Percentiles rank a stretch among this genome's conserved stretches.
Evolutionary conservation across 2,113 vertebrate species (phyloP).

Genomic region (Gallinago undulata): DNA sequence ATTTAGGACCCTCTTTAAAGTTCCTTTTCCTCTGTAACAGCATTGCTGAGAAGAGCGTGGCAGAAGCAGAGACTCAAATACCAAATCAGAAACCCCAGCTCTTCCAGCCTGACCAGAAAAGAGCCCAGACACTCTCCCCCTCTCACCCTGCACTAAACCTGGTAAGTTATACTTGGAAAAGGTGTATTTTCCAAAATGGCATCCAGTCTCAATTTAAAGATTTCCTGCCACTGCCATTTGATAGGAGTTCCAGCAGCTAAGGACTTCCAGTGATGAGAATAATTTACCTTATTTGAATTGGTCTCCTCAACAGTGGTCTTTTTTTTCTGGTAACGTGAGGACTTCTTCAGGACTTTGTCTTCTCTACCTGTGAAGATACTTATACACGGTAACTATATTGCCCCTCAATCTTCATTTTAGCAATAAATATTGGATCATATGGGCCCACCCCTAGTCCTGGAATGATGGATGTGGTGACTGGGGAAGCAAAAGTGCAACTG

Average conservation of each 20-base stretch:
- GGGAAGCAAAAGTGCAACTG: not conserved
- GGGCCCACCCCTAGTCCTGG: not conserved
- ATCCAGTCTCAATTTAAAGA: not conserved
- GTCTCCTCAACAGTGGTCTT: not conserved
- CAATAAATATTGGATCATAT: not conserved
- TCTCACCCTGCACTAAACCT: not conserved
- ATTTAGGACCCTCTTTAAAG: not conserved
- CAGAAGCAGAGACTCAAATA: not conserved
- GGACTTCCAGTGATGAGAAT: not conserved
- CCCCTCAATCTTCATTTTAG: not conserved
- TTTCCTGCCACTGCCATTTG: not conserved
- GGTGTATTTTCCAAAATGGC: not conserved
- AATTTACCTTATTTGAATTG: not conserved
- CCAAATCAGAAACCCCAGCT: not conserved
- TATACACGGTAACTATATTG: rapidly evolving
- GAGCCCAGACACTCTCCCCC: not conserved
- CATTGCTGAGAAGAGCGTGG: rapidly evolving
- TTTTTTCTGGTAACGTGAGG: not conserved
- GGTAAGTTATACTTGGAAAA: not conserved
- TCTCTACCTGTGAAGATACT: not conserved
- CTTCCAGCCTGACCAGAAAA: not conserved
- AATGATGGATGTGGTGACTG: not conserved
- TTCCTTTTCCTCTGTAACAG: not conserved
- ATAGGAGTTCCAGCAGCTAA: not conserved
- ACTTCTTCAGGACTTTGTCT: not conserved